phyloP scores from a whole-genome alignment of 2,113 vertebrate species.

The Leptocoma aspasia region DNA sequence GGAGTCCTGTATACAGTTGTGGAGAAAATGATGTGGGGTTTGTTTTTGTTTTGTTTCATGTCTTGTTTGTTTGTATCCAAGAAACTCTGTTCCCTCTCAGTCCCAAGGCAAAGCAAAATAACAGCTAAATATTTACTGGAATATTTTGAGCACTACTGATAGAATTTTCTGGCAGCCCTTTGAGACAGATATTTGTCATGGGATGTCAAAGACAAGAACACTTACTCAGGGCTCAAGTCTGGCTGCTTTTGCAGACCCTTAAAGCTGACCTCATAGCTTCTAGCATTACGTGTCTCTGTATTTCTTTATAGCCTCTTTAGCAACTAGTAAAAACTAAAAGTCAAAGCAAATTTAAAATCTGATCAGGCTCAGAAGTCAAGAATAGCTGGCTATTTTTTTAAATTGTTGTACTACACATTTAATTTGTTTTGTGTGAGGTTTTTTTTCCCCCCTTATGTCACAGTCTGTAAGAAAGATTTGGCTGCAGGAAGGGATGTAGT shows the following conservation, averaged over 20 bases:
- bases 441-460: fast-evolving
- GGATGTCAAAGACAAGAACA: background rate
- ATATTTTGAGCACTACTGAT: background rate
- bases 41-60: background rate
- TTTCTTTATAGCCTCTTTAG: background rate
- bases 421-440: background rate
- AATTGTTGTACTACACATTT: background rate
- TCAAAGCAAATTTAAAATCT: background rate
- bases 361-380: background rate
- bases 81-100: background rate
- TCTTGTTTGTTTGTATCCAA: background rate
- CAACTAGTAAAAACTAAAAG: background rate
- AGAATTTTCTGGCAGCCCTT: background rate
- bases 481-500: background rate
- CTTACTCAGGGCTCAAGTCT: background rate
- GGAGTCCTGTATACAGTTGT: background rate
- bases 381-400: background rate
- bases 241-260: background rate
- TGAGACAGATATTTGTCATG: background rate
- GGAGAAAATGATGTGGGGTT: background rate
- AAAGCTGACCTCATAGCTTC: background rate
- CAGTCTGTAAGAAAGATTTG: background rate
- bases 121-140: background rate
- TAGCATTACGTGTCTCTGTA: background rate
- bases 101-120: background rate